Evolutionary conservation across 92 coral and sea anemone species (phyloP).

Genomic region (Muricea muricata): DNA sequence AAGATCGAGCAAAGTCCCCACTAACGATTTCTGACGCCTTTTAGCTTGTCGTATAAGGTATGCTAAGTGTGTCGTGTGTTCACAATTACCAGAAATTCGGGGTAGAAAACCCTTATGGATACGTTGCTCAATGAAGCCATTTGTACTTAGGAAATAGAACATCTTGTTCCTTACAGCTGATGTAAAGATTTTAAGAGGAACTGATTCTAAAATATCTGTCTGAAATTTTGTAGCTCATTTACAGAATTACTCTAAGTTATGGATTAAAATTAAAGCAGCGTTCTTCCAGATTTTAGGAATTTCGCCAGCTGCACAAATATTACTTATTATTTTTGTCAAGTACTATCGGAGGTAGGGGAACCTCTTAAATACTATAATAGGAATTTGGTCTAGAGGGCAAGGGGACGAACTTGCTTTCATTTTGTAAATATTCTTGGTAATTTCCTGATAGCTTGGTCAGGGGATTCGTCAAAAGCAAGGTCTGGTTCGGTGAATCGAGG

Average conservation of each 20-base stretch:
- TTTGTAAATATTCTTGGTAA: background rate
- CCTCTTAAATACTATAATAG: constrained; percentile 1
- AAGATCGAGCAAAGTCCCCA: constrained; percentile 44
- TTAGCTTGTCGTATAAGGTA: constrained; percentile 10
- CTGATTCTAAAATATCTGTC: background rate
- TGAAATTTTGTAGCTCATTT: background rate
- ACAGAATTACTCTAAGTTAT: background rate
- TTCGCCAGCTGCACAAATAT: background rate
- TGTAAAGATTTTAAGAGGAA: background rate
- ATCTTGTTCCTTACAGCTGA: background rate
- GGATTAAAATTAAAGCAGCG: constrained; percentile 21
- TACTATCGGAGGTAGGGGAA: background rate
- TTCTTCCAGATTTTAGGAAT: constrained; percentile 25
- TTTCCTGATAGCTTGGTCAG: constrained; percentile 26
- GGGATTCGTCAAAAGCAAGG: constrained; percentile 2
- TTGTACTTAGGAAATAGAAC: background rate
- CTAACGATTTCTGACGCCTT: constrained; percentile 38
- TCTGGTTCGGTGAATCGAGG: background rate
- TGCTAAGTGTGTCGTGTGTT: constrained; percentile 35
- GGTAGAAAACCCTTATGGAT: constrained; percentile 40
- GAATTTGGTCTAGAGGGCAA: constrained; percentile 26
- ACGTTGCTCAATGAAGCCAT: background rate
- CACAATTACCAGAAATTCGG: background rate
- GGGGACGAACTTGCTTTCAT: constrained; percentile 29
- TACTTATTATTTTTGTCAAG: background rate